Conservation (phyloP, 1,140 invertebrate species). For the Drosophila jambulina region DNA sequence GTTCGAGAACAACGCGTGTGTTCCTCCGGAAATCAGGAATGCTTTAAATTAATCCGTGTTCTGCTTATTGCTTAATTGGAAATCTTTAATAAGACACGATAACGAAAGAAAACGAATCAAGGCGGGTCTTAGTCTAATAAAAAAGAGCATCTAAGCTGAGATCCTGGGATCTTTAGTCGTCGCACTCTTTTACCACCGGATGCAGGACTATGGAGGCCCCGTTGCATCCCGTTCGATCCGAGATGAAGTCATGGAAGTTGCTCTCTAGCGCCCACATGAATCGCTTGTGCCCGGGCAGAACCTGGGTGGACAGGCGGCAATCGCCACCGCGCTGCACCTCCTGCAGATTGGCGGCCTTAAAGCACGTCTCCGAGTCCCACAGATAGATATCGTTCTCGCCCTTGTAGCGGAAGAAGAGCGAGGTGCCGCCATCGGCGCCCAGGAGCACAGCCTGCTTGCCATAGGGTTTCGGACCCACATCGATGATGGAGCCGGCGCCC, state of each 20-base stretch:
- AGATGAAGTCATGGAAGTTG: conserved; percentile 88
- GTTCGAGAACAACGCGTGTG: conserved; percentile 60
- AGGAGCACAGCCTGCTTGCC: conserved; percentile 86
- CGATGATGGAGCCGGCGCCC: conserved; percentile 86
- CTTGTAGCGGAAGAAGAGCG: conserved; percentile 87
- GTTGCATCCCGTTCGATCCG: conserved; percentile 87
- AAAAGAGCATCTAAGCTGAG: background rate
- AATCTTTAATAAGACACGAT: conserved; percentile 37
- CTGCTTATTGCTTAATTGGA: background rate
- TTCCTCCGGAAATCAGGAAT: background rate
- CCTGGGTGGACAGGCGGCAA: conserved; percentile 87
- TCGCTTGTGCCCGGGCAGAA: conserved; percentile 86
- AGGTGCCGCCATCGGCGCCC: conserved; percentile 87
- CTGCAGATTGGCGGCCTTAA: conserved; percentile 86
- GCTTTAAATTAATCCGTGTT: background rate
- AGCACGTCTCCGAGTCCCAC: conserved; percentile 87
- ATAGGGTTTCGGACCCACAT: conserved; percentile 86
- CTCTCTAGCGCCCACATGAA: conserved; percentile 88
- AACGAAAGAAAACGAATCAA: conserved; percentile 44
- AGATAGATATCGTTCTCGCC: conserved; percentile 88
- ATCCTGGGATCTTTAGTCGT: conserved; percentile 53
- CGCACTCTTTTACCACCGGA: conserved; percentile 85
- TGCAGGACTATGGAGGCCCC: conserved; percentile 86
- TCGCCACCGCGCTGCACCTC: conserved; percentile 87
- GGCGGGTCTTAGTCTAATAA: conserved; percentile 46